Evolutionary conservation across 2,797 vertebrate genomes (phyloP).

Genomic region (Channa striata): DNA sequence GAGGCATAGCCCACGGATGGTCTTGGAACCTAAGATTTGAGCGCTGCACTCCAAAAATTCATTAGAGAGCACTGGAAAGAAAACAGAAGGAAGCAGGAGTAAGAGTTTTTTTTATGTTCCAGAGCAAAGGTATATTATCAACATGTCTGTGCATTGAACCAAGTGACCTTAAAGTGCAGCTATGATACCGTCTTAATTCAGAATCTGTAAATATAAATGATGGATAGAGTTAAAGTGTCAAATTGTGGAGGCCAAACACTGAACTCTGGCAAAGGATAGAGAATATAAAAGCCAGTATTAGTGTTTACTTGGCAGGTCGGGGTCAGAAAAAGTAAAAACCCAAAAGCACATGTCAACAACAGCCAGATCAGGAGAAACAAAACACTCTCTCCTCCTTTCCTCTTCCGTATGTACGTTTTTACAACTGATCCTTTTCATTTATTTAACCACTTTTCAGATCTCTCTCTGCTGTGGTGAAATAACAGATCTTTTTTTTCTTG

Average conservation of each 20-base stretch:
- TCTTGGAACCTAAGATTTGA: conserved; percentile 65
- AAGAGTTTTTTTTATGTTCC: conserved; percentile 55
- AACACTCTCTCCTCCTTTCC: not conserved
- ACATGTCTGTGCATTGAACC: conserved; percentile 54
- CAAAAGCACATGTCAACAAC: conserved; percentile 11
- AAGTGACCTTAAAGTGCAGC: conserved; percentile 64
- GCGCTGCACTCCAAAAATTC: conserved; percentile 77
- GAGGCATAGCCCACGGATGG: conserved; percentile 46
- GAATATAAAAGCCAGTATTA: conserved; percentile 26
- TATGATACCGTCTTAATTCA: conserved; percentile 45
- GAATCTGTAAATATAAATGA: conserved; percentile 44
- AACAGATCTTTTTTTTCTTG: not conserved
- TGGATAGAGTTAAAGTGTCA: conserved; percentile 52
- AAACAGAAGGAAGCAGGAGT: conserved; percentile 56
- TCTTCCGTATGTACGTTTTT: not conserved
- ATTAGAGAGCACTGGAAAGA: conserved; percentile 71
- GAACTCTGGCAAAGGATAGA: conserved; percentile 33
- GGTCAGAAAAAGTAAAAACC: not conserved
- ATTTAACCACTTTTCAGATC: conserved; percentile 30
- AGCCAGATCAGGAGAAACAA: conserved; percentile 8
- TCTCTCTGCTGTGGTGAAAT: conserved; percentile 20
- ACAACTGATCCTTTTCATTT: conserved; percentile 10
- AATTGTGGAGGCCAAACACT: conserved; percentile 43
- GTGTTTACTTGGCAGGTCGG: conserved; percentile 18
- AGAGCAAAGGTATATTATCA: conserved; percentile 60